Evolutionary conservation across 1,140 invertebrate genomes (phyloP).

Genomic region (Apis cerana): DNA sequence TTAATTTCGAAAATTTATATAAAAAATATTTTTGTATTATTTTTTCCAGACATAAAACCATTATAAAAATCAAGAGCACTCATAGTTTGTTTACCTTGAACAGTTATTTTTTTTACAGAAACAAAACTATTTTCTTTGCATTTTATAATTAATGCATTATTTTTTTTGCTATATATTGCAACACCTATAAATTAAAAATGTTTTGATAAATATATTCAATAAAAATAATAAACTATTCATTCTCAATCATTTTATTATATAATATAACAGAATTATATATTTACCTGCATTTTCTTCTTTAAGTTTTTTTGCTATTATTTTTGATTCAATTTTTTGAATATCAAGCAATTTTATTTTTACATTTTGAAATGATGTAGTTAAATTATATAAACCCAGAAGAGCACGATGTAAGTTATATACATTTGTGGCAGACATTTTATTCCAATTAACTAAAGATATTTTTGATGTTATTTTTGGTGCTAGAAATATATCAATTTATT

Average conservation of each 20-base stretch:
- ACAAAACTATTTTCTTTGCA: slow-evolving; percentile 83
- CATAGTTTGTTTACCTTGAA: slow-evolving; percentile 84
- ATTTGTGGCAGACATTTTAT: slow-evolving; percentile 82
- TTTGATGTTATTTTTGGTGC: slow-evolving; percentile 86
- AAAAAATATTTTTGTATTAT: slow-evolving; percentile 60
- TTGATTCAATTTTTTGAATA: slow-evolving; percentile 72
- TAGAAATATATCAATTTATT: slow-evolving; percentile 69
- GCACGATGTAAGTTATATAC: slow-evolving; percentile 87
- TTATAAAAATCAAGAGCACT: slow-evolving; percentile 86
- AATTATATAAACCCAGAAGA: slow-evolving; percentile 83
- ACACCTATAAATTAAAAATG: slow-evolving; percentile 73
- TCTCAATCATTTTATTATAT: slow-evolving; percentile 29
- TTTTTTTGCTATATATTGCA: slow-evolving; percentile 81
- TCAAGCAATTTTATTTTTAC: slow-evolving; percentile 84
- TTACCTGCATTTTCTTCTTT: slow-evolving; percentile 33
- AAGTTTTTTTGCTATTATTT: slow-evolving; percentile 29
- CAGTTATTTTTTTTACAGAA: slow-evolving; percentile 82
- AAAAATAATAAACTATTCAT: slow-evolving; percentile 6
- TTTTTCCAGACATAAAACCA: slow-evolving; percentile 83
- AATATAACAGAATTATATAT: background rate
- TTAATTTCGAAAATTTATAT: background rate
- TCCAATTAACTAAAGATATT: slow-evolving; percentile 85
- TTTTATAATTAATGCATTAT: slow-evolving; percentile 81
- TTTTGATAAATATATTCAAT: slow-evolving; percentile 10
- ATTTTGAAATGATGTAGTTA: slow-evolving; percentile 83